Conservation (phyloP, 1,140 invertebrate species). For the Ectropis grisescens region DNA sequence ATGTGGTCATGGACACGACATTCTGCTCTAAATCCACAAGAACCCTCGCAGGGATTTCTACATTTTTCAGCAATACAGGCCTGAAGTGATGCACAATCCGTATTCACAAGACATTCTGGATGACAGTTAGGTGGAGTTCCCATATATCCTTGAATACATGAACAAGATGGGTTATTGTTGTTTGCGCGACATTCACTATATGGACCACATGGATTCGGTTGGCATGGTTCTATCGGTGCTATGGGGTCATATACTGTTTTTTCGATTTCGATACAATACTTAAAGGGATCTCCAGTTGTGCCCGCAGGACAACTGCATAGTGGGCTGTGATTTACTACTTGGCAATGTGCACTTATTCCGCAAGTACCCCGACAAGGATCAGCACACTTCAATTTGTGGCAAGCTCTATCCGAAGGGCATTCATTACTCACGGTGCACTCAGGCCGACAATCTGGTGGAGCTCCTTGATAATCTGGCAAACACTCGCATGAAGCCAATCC, state of each 20-base stretch:
- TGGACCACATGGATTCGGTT: slow-evolving; percentile 83
- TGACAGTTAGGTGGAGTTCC: slow-evolving; percentile 84
- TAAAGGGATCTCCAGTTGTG: slow-evolving; percentile 78
- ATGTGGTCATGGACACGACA: slow-evolving; percentile 84
- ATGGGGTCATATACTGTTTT: slow-evolving; percentile 47
- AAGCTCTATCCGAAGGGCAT: slow-evolving; percentile 78
- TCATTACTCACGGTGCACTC: slow-evolving; percentile 82
- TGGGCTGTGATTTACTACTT: slow-evolving; percentile 82
- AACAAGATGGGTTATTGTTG: slow-evolving; percentile 76
- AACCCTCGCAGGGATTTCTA: slow-evolving; percentile 82
- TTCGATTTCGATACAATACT: slow-evolving; percentile 68
- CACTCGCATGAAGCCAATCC: slow-evolving; percentile 77
- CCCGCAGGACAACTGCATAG: slow-evolving; percentile 80
- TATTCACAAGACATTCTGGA: slow-evolving; percentile 84
- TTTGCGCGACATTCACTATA: slow-evolving; percentile 76
- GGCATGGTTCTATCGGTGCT: slow-evolving; percentile 69
- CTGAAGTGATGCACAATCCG: slow-evolving; percentile 82
- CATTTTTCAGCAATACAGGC: slow-evolving; percentile 86
- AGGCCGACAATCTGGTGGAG: slow-evolving; percentile 78
- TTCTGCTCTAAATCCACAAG: slow-evolving; percentile 82
- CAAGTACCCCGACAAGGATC: slow-evolving; percentile 81
- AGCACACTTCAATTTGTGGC: slow-evolving; percentile 79
- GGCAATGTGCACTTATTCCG: slow-evolving; percentile 77
- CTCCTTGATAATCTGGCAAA: slow-evolving; percentile 74
- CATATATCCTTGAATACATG: slow-evolving; percentile 79